phyloP scores from a whole-genome alignment of 2,113 vertebrate genomes.

The Tragelaphus buxtoni region DNA sequence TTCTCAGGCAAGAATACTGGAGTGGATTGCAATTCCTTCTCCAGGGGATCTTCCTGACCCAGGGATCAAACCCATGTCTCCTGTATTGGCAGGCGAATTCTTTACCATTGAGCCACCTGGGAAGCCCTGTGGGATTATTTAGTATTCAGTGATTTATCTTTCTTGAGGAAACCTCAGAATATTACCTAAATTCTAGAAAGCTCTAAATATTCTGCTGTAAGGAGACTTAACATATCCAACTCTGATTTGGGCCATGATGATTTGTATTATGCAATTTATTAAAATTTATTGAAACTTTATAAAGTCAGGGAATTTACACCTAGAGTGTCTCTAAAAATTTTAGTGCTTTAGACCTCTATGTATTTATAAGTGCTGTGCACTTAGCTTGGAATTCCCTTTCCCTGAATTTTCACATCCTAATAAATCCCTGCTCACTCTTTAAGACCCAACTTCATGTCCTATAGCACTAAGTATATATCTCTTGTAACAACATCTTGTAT shows the following conservation, averaged over 20 bases:
- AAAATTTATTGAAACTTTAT: background rate
- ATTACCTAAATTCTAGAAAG: background rate
- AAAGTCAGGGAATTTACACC: background rate
- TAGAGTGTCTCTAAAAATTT: background rate
- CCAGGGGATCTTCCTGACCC: background rate
- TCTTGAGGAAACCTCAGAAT: background rate
- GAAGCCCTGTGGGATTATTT: background rate
- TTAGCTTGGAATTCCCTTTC: background rate
- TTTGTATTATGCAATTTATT: background rate
- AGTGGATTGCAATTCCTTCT: background rate
- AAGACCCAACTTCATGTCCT: background rate
- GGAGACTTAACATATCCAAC: background rate
- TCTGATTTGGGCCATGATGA: background rate
- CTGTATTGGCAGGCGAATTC: background rate
- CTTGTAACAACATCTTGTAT: background rate
- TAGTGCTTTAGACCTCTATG: background rate
- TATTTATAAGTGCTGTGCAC: background rate
- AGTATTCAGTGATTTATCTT: background rate
- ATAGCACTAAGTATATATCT: background rate
- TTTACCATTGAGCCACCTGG: background rate
- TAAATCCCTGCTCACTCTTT: background rate
- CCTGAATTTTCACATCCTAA: background rate
- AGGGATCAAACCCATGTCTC: background rate
- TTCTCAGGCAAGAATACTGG: background rate
- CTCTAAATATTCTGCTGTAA: background rate